These are phyloP conservation scores for Aythya fuligula DNA, from an alignment of 2,797 vertebrate genomes.

Conservation along the genomic window DNA sequence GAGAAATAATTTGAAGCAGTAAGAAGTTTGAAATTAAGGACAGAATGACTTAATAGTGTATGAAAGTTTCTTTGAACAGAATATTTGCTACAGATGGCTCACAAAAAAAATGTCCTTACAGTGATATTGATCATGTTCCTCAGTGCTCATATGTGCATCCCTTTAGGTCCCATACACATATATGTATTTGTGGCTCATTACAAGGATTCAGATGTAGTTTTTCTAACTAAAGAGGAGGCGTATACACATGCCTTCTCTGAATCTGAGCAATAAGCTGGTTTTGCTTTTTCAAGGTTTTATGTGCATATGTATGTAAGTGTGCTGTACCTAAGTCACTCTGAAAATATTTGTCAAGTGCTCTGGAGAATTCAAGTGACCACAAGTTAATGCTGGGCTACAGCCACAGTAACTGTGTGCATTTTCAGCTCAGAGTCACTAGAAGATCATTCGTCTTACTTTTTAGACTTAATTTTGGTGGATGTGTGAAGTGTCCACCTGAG, in stretches of 20 bases:
- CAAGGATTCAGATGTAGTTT: neutral
- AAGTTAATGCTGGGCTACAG: neutral
- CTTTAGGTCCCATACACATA: neutral
- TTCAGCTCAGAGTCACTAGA: neutral
- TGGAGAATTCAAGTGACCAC: neutral
- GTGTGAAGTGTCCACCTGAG: neutral
- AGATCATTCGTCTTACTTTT: neutral
- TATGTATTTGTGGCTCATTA: neutral
- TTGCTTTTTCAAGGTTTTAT: neutral
- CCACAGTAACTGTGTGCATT: neutral
- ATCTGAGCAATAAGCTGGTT: neutral
- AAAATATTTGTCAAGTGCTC: neutral
- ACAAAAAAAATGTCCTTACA: neutral
- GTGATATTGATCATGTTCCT: neutral
- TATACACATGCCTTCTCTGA: neutral
- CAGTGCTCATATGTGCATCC: neutral
- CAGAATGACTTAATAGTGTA: neutral
- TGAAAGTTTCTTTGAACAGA: neutral
- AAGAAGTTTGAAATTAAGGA: neutral
- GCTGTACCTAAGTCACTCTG: slow-evolving; percentile 19
- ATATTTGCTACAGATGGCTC: neutral
- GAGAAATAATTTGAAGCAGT: neutral
- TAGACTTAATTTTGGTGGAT: neutral
- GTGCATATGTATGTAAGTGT: neutral
- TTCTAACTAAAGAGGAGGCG: neutral